Evolutionary conservation across 2,797 vertebrate genomes (phyloP), one percentile per base, ranked within the genome.

Genomic region (Microctenopoma steveboyesi): DNA sequence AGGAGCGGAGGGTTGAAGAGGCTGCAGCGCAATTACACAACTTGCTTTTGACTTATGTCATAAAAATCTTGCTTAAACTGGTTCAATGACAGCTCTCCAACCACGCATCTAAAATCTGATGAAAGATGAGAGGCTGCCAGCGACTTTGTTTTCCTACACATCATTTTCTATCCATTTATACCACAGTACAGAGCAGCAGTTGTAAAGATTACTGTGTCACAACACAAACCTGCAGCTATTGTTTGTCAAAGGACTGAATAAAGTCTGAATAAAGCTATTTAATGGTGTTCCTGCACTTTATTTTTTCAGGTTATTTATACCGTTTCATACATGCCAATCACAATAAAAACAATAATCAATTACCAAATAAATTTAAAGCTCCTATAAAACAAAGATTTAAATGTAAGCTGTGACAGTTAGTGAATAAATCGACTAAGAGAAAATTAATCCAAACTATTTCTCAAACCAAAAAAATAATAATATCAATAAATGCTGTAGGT

Each of bases 1-100:
- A 30, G 59, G 57, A 55, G 40, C 47, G 40, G 66, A 59, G 43
- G 59, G 30, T 18, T 1, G 15, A 22, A 16, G 39, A 10, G 22
- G 22, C 18, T n/a, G 61, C 59, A 27, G 59, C 3, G 64, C 86
- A 87, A 91, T 92, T 91, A 89, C 90, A 90, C 90, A 93, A 92
- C 90, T 76, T 83, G 81, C 89, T 90, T 89, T 82, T 85, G 82
- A 88, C 88, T 86, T 83, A 85, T 76, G 77, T 83, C 69, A 75
- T 69, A 49, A 72, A 76, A 80, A 66, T 89, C 83, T 86, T 59
- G 74, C 77, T 89, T 63, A 85, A 86, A 88, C 90, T 87, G 86
- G 88, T 88, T 82, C 75, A 64, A 86, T 80, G 77, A 79, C 83
- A 84, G 86, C 68, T 18, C 80, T 77, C 69, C 65, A 73, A 2